phyloP scores from a whole-genome alignment of 1,140 invertebrate species.

The Oedothorax gibbosus region DNA sequence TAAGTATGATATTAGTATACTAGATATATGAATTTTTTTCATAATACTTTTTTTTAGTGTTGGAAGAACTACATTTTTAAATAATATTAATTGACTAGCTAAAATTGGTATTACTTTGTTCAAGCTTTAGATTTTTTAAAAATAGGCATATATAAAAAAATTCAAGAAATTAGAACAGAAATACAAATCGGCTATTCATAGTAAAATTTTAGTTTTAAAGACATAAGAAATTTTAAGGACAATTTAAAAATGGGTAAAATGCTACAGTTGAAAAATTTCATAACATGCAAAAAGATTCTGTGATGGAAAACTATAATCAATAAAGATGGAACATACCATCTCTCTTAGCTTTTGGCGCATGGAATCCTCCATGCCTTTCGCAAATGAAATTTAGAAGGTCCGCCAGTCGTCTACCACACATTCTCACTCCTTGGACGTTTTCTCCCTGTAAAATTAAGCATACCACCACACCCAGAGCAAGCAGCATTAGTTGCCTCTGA shows the following conservation, averaged over 20 bases:
- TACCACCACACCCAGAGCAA: slow-evolving; percentile 15
- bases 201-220: neutral
- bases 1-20: no score
- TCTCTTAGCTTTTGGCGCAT: slow-evolving; percentile 30
- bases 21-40: no score
- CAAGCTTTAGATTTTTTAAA: no score
- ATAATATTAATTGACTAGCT: no score
- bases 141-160: no score
- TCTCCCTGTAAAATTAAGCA: neutral
- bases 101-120: no score
- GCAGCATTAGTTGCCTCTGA: neutral
- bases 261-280: neutral
- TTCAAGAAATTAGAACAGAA: no score
- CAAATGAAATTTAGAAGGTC: slow-evolving; percentile 47
- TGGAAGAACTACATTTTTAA: no score
- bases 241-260: neutral
- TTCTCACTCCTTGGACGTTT: slow-evolving; percentile 24
- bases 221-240: neutral
- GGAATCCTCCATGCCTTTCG: slow-evolving; percentile 48
- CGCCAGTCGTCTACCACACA: slow-evolving; percentile 47
- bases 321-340: slow-evolving; percentile 9
- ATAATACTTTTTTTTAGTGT: no score
- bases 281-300: neutral
- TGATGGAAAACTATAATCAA: neutral
- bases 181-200: neutral